Evolutionary conservation across 2,113 vertebrate genomes (phyloP).

Genomic region (Himantopus leucocephalus): DNA sequence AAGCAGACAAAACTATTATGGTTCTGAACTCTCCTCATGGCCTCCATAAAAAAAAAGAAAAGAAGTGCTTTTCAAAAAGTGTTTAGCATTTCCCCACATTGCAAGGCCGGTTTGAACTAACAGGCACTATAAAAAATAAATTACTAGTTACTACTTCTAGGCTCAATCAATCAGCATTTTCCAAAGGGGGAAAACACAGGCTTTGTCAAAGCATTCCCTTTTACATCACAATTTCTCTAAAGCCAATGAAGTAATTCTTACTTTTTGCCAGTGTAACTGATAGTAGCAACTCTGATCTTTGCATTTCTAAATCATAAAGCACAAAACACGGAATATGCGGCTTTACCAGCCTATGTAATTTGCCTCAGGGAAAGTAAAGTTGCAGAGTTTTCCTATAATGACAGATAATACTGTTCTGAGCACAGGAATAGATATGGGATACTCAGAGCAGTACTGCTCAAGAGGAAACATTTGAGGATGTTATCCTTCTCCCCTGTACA

Average conservation of each 20-base stretch:
- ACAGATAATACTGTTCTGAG: background rate
- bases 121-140: background rate
- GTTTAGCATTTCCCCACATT: background rate
- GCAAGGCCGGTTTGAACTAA: background rate
- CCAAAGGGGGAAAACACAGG: background rate
- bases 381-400: background rate
- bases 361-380: background rate
- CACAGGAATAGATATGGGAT: background rate
- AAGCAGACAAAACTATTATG: background rate
- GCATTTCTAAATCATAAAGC: background rate
- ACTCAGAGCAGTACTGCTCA: background rate
- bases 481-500: background rate
- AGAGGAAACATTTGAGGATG: background rate
- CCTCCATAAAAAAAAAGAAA: background rate
- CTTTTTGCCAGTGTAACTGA: background rate
- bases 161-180: background rate
- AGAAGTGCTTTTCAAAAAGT: background rate
- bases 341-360: background rate
- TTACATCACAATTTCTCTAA: background rate
- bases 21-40: background rate
- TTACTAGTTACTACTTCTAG: background rate
- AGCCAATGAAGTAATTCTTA: background rate
- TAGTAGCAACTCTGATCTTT: background rate
- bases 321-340: background rate
- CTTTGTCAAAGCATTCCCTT: background rate